Conservation (phyloP, 2,888 invertebrate genomes). For the Onthophagus sagittarius region DNA sequence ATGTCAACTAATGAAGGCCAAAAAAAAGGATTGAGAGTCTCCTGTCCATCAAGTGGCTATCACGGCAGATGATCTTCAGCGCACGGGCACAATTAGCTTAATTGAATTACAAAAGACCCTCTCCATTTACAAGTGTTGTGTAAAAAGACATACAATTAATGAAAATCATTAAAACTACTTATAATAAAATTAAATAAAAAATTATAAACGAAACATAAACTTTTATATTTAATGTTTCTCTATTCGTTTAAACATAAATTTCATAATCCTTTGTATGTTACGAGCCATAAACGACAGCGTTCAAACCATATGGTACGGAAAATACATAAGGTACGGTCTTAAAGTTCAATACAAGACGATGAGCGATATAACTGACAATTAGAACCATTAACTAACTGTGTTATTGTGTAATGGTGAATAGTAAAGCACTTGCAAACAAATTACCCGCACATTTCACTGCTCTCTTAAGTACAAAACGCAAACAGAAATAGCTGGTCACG, state of each 20-base stretch:
- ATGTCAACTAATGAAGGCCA: not conserved
- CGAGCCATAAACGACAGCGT: too few species aligned
- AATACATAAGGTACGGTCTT: not conserved
- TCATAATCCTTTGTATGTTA: too few species aligned
- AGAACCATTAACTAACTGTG: not conserved
- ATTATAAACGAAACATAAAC: too few species aligned
- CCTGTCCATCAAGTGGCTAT: not conserved
- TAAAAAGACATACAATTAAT: not conserved
- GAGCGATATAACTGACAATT: not conserved
- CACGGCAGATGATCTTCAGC: not conserved
- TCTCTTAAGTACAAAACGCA: too few species aligned
- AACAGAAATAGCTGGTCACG: too few species aligned
- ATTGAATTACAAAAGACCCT: constrained; percentile 3
- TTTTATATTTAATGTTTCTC: too few species aligned
- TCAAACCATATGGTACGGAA: not conserved
- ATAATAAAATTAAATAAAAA: too few species aligned
- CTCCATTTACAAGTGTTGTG: not conserved
- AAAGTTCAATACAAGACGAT: not conserved
- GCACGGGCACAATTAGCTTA: constrained; percentile 1
- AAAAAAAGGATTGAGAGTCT: not conserved
- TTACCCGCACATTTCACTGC: not conserved
- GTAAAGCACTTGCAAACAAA: not conserved
- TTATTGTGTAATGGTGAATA: not conserved
- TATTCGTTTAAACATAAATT: too few species aligned
- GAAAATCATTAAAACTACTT: too few species aligned